Evolutionary conservation across 2,113 vertebrate species (phyloP).

Genomic region (Chaetops frenatus): DNA sequence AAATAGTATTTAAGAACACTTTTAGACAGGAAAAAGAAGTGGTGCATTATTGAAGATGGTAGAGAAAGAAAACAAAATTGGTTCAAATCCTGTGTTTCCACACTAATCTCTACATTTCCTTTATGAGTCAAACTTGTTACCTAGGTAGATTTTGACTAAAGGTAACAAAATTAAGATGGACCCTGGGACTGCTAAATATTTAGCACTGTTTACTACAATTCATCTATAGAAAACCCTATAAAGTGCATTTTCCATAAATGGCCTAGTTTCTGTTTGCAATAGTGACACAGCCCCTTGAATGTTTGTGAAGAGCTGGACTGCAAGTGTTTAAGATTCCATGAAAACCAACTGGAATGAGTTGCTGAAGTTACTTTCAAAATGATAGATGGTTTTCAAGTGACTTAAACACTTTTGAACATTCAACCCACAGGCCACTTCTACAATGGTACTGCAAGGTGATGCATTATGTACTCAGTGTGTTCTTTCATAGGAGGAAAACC

Average conservation of each 20-base stretch:
- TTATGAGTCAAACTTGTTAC: neutral
- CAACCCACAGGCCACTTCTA: neutral
- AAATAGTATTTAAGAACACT: neutral
- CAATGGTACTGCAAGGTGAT: neutral
- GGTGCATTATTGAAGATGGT: neutral
- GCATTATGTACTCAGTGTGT: neutral
- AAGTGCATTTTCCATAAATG: neutral
- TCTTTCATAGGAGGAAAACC: neutral
- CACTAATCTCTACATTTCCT: neutral
- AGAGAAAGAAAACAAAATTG: neutral
- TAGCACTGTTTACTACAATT: neutral
- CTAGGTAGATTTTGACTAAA: neutral
- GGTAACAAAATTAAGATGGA: neutral
- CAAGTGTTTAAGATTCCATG: neutral
- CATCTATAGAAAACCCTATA: neutral
- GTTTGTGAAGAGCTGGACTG: neutral
- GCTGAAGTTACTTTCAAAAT: neutral
- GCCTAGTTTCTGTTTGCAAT: neutral
- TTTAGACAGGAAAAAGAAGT: neutral
- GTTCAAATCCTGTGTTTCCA: neutral
- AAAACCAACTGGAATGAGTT: neutral
- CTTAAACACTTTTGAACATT: neutral
- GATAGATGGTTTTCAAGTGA: neutral
- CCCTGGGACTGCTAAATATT: neutral
- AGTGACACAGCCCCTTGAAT: neutral